Base-by-base conservation (phyloP, 1,140 invertebrate species). In the Chironomus striatipennis region DNA sequence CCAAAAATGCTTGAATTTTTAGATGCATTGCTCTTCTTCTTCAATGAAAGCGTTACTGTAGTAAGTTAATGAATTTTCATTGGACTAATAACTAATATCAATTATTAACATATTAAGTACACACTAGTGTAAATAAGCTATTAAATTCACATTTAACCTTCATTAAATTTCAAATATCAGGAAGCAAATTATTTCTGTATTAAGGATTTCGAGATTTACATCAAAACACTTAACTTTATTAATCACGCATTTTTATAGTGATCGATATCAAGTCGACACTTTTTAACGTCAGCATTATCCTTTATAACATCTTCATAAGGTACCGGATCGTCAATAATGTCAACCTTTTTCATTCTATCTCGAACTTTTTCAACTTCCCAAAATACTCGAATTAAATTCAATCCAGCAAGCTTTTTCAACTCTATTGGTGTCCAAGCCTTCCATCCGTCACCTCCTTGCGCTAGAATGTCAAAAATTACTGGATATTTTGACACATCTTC, bases 401-500 rank as follows among this genome's bases (percentile, higher is more conserved):
- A 87, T 43, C 94, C 94, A 17, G 93, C 93, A 77, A 97, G 83
- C 83, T 95, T 93, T 77, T 91, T 90, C 76, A 97, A 87, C 79
- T 96, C 93, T 0, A 90, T 88, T 77, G 93, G 89, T 73, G 89
- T 89, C 94, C 94, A 97, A 75, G 43, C 74, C 74, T 7, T 12
- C 21, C 47, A 57, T 18, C 34, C 74, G 20, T 86, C 85, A 43
- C 90, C 90, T 81, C 93, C 90, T 75, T 90, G 88, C 43, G 93
- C 83, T 15, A 93, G 83, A 73, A 89, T 87, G 6, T 90, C 90
- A 77, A 91, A 87, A 77, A 97, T 83, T 77, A 92, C 88, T 0
- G 94, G 95, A 83, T 96, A 97, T 77, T 89, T 90, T 43, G 93
- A 96, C 15, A 96, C 94, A 82, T 97, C 94, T 81, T 96, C 94